Percentiles rank a stretch among this genome's conserved stretches.
phyloP scores from a whole-genome alignment of 2,113 vertebrate species.

The Reinhardtius hippoglossoides region DNA sequence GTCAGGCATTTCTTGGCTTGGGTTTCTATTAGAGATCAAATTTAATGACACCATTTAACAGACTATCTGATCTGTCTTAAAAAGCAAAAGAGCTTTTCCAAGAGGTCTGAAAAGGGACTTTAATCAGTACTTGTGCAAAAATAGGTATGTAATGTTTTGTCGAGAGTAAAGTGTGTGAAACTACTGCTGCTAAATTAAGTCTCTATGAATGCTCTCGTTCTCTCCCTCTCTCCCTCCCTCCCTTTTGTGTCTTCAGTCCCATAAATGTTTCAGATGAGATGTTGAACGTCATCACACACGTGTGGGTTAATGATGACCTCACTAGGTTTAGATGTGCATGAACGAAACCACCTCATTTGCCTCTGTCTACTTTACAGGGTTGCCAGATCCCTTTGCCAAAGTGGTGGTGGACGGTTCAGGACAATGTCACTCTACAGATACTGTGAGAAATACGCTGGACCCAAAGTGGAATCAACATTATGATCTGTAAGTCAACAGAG shows the following conservation, averaged over 20 bases:
- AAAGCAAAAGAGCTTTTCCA: no score
- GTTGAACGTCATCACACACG: not conserved
- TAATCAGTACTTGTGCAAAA: no score
- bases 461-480: constrained; percentile 99
- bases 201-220: no score
- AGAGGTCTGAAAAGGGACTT: no score
- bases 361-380: constrained; percentile 81
- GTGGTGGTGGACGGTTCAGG: constrained; percentile 99
- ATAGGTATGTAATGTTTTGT: no score
- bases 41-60: no score
- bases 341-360: not conserved
- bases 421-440: constrained; percentile 99
- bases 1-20: no score
- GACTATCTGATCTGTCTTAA: no score
- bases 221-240: no score
- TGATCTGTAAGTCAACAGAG: constrained; percentile 90
- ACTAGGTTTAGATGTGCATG: not conserved
- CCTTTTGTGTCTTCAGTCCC: not conserved
- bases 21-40: no score
- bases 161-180: no score
- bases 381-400: constrained; percentile 99
- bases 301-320: not conserved
- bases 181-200: no score
- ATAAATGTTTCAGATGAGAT: not conserved
- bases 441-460: constrained; percentile 99